A percentile compares a stretch with the other conserved stretches of the same genome.
phyloP scores from a whole-genome alignment of 35 echinoderm and acorn worm genomes.

The Apostichopus japonicus region DNA sequence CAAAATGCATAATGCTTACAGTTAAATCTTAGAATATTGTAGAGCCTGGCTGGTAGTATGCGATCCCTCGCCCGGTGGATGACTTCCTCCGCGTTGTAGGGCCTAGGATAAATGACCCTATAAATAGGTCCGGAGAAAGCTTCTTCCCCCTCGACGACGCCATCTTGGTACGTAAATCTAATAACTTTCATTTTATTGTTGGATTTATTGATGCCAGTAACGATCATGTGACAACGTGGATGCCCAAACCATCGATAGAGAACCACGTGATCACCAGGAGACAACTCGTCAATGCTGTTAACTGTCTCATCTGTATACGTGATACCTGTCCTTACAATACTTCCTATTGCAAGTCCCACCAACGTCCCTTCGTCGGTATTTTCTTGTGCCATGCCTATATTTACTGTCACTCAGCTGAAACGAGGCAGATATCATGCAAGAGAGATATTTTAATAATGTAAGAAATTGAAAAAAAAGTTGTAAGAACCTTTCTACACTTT shows the following conservation, averaged over 20 bases:
- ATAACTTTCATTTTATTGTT: not conserved
- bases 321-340: no score
- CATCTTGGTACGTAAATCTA: not conserved
- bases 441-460: no score
- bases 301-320: not conserved
- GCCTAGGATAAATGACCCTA: not conserved
- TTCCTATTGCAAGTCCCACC: no score
- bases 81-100: not conserved
- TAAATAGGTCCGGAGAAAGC: not conserved
- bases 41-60: not conserved
- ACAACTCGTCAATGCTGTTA: not conserved
- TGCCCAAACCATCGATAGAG: not conserved
- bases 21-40: not conserved
- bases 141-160: not conserved
- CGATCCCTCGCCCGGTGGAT: not conserved
- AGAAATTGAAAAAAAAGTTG: no score
- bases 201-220: not conserved
- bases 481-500: no score
- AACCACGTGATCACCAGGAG: slow-evolving; percentile 14
- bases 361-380: no score
- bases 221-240: slow-evolving; percentile 29
- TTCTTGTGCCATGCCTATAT: no score
- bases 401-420: no score
- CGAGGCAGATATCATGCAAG: no score
- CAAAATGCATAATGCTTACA: slow-evolving; percentile 22